Evolutionary conservation across 2,888 invertebrate genomes (phyloP).

Genomic region (Allacma fusca): DNA sequence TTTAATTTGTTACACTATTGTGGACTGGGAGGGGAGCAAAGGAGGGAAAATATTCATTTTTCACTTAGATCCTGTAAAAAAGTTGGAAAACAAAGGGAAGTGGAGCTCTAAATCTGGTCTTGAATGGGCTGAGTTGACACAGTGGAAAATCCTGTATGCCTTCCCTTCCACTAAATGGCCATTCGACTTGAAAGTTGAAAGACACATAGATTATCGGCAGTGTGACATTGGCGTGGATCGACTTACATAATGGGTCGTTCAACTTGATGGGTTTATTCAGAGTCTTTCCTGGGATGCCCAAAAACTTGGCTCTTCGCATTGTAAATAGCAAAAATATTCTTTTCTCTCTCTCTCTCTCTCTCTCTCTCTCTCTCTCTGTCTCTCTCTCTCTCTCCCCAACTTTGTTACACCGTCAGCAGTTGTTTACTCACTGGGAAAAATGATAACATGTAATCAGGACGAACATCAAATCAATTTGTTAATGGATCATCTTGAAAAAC

Average conservation of each 20-base stretch:
- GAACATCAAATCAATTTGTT: constrained; percentile 12
- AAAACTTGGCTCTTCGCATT: constrained; percentile 6
- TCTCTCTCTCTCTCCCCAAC: not conserved
- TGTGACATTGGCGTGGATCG: constrained; percentile 12
- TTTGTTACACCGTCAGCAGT: not conserved
- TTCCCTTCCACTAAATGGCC: constrained; percentile 23
- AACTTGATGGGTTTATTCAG: not conserved
- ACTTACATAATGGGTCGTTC: constrained; percentile 11
- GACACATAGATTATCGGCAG: constrained; percentile 10
- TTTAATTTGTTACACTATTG: constrained; percentile 2
- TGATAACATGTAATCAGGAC: not conserved
- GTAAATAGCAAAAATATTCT: constrained; percentile 10
- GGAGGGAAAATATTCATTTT: constrained; percentile 14
- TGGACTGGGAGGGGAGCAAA: too few species aligned
- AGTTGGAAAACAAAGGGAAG: constrained; percentile 13
- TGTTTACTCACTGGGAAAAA: not conserved
- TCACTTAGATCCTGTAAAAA: constrained; percentile 20
- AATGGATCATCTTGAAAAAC: not conserved
- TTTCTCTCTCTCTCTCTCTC: not conserved
- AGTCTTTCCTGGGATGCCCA: not conserved
- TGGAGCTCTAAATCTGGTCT: constrained; percentile 33
- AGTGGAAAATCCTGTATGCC: constrained; percentile 17
- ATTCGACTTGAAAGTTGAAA: constrained; percentile 25
- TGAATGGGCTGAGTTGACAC: constrained; percentile 33
- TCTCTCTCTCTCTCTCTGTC: constrained; percentile 6